These are phyloP conservation scores for Hirundo rustica DNA, from an alignment of 2,797 vertebrate genomes.

Conservation along the genomic window DNA sequence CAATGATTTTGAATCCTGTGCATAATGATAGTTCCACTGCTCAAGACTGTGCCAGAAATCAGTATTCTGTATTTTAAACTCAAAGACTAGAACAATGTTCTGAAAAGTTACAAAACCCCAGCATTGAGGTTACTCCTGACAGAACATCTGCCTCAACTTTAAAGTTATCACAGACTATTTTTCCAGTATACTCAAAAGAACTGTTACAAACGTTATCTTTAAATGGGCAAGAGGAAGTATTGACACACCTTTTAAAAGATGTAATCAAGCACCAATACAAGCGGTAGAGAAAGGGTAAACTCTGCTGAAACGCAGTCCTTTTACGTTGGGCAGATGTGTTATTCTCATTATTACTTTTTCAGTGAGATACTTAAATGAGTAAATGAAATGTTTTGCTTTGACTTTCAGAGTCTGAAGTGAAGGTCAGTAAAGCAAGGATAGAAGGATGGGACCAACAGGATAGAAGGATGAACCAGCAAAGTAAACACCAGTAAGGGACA, in stretches of 20 bases:
- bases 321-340: fast-evolving
- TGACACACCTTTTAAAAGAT: neutral
- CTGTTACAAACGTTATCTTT: neutral
- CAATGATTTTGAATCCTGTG: neutral
- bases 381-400: neutral
- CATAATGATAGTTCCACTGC: neutral
- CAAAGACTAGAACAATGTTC: neutral
- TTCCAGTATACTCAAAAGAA: neutral
- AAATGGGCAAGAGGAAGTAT: neutral
- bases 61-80: neutral
- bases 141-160: neutral
- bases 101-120: neutral
- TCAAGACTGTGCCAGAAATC: neutral
- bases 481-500: neutral
- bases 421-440: neutral
- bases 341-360: neutral
- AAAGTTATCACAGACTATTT: neutral
- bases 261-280: neutral
- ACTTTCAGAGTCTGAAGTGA: neutral
- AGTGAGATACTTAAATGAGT: neutral
- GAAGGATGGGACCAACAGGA: neutral
- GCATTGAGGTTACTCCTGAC: fast-evolving
- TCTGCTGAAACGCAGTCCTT: neutral
- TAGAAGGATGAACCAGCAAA: neutral
- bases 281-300: neutral